Percentiles rank a stretch among this genome's conserved stretches.
These are phyloP conservation scores for Limnephilus auricula DNA, from an alignment of 2,888 invertebrate species.

Conservation along the genomic window DNA sequence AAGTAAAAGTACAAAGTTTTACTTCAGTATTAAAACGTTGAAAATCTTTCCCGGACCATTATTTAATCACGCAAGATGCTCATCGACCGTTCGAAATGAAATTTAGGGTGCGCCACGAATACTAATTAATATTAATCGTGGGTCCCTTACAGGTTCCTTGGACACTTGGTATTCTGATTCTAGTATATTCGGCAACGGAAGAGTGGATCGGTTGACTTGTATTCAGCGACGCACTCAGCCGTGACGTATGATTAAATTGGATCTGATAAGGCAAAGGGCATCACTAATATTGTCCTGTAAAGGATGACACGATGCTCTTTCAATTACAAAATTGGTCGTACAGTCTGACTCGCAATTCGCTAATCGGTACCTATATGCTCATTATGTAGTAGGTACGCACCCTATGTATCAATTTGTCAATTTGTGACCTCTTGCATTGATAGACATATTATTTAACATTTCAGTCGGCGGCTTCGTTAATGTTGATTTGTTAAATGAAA, in stretches of 20 bases:
- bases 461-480: no score
- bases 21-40: not conserved
- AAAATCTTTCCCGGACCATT: not conserved
- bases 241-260: not conserved
- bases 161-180: no score
- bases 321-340: conserved; percentile 11
- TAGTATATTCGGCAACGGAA: not conserved
- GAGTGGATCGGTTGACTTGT: not conserved
- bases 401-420: not conserved
- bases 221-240: not conserved
- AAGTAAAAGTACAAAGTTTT: no score
- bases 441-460: no score
- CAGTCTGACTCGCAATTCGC: not conserved
- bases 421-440: not conserved
- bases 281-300: not conserved
- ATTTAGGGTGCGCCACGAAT: not conserved
- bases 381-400: not conserved
- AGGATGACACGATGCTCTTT: conserved; percentile 5
- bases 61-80: not conserved
- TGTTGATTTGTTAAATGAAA: not conserved
- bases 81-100: not conserved
- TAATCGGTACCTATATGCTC: not conserved
- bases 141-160: not conserved
- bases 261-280: conserved; percentile 22
- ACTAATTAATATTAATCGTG: not conserved